phyloP scores from a whole-genome alignment of 1,140 invertebrate genomes.

The Acromyrmex charruanus region DNA sequence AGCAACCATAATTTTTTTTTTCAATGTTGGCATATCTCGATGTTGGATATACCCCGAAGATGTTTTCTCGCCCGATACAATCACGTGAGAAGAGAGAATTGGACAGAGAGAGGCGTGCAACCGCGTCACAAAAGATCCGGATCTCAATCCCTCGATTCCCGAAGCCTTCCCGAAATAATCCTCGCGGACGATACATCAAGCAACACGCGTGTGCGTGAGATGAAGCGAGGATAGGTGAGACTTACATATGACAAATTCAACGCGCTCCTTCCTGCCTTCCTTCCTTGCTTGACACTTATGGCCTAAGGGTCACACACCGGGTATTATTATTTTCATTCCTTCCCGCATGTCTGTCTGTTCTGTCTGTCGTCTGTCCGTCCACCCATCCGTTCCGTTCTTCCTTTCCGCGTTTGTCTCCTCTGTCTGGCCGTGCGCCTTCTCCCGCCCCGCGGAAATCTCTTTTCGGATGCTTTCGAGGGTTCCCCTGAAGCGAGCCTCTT shows the following conservation, averaged over 20 bases:
- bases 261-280: constrained; percentile 76
- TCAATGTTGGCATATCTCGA: constrained; percentile 80
- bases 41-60: constrained; percentile 78
- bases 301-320: constrained; percentile 79
- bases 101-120: constrained; percentile 6
- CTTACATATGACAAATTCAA: constrained; percentile 84
- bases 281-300: constrained; percentile 82
- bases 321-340: constrained; percentile 85
- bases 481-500: constrained; percentile 59
- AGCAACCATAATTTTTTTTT: constrained; percentile 45
- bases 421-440: constrained; percentile 71
- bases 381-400: constrained; percentile 68
- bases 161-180: constrained; percentile 77
- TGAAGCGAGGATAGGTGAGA: constrained; percentile 67
- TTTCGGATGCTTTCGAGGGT: constrained; percentile 78
- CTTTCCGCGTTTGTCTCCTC: constrained; percentile 71
- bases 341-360: constrained; percentile 79
- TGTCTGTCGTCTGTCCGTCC: constrained; percentile 64
- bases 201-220: constrained; percentile 67
- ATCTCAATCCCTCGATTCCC: constrained; percentile 75
- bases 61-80: constrained; percentile 72
- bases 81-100: constrained; percentile 34
- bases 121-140: constrained; percentile 77
- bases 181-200: constrained; percentile 70
- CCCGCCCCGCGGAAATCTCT: constrained; percentile 73